phyloP scores from a whole-genome alignment of 2,888 invertebrate genomes.

The Drosophila austrosaltans region DNA sequence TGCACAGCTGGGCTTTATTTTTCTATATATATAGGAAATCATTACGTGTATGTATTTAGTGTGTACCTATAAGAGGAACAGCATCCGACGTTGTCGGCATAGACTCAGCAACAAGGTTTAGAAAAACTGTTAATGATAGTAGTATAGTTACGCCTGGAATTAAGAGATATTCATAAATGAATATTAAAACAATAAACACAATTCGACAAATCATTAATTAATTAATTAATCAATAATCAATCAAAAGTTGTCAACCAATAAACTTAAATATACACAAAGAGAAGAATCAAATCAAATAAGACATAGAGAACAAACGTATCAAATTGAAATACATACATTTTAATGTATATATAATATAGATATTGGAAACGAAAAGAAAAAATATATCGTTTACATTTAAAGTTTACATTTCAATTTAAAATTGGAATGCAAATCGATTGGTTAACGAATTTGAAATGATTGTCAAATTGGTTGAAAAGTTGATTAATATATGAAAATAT shows the following conservation, averaged over 20 bases:
- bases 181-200: slow-evolving; percentile 76
- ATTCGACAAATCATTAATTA: slow-evolving; percentile 50
- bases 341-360: not conserved
- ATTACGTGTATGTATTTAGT: slow-evolving; percentile 48
- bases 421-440: slow-evolving; percentile 3
- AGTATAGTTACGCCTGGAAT: slow-evolving; percentile 97
- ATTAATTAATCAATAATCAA: not conserved
- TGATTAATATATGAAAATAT: too few relatives aligned
- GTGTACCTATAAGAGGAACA: slow-evolving; percentile 91
- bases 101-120: slow-evolving; percentile 98
- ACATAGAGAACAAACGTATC: not conserved
- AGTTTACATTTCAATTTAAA: slow-evolving; percentile 34
- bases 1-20: slow-evolving; percentile 6
- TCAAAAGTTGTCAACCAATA: not conserved
- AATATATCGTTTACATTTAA: slow-evolving; percentile 40
- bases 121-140: slow-evolving; percentile 98
- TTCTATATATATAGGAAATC: slow-evolving; percentile 13
- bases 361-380: slow-evolving; percentile 40
- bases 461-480: too few relatives aligned
- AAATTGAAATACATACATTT: slow-evolving; percentile 1
- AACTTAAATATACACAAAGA: slow-evolving; percentile 9
- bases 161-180: slow-evolving; percentile 67
- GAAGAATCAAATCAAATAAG: slow-evolving; percentile 5
- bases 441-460: not conserved
- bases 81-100: slow-evolving; percentile 95